Conservation (phyloP, 1,140 invertebrate genomes). For the Papilio polyxenes region DNA sequence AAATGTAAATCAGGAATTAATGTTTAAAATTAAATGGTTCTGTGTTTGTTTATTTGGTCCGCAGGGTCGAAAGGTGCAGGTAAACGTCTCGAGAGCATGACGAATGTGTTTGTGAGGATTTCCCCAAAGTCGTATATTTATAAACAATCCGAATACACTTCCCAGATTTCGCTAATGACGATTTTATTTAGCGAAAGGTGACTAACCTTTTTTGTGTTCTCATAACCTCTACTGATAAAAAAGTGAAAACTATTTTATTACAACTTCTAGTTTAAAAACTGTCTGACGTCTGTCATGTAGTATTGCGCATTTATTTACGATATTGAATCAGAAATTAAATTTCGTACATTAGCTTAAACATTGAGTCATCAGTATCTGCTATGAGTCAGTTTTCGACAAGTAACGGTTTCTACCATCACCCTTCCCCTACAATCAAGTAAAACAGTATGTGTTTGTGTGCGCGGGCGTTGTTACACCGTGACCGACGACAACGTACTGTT, state of each 20-base stretch:
- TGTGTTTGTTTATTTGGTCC: background rate
- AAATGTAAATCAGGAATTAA: background rate
- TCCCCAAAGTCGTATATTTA: constrained; percentile 10
- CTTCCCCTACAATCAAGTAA: background rate
- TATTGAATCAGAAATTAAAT: constrained; percentile 2
- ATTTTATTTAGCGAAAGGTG: background rate
- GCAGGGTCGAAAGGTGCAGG: background rate
- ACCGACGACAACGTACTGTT: background rate
- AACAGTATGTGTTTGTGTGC: background rate
- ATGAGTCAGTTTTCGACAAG: constrained; percentile 11
- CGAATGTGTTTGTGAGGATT: background rate
- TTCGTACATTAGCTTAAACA: background rate
- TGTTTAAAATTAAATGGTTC: background rate
- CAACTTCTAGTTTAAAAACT: too few species aligned
- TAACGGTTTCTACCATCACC: background rate
- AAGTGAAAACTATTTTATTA: too few species aligned
- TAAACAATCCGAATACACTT: background rate
- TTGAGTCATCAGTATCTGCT: constrained; percentile 10
- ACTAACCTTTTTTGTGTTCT: background rate
- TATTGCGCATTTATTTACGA: background rate
- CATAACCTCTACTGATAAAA: too few species aligned
- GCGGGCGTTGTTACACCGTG: constrained; percentile 5
- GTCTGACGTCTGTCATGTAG: too few species aligned
- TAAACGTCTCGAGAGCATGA: background rate
- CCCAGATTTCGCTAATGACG: background rate